Evolutionary conservation across 2,113 vertebrate genomes (phyloP), one percentile per base, ranked within the genome.

Genomic region (Tragelaphus scriptus): DNA sequence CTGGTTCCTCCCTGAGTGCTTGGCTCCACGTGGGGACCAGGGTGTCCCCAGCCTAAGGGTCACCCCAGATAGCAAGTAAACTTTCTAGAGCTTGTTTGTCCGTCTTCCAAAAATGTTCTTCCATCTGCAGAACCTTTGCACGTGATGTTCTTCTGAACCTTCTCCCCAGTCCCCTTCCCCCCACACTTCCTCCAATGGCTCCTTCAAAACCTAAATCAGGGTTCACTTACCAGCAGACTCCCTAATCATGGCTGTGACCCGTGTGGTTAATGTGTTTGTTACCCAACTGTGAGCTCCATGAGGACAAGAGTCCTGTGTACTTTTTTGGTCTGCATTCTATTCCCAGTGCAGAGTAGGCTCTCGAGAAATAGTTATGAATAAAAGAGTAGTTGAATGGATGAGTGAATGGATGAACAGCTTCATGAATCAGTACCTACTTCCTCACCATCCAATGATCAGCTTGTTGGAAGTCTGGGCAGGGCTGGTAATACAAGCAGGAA

Each of bases 291-390:
- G 56, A 90, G 15, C 56, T 79, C 77, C 7, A 1, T 13, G 47
- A 89, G 47, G 59, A 53, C 36, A 51, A 51, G 68, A 17, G 77
- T 15, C 36, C 15, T 21, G 6, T 16, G 17, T 49, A 13, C 23
- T 44, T 56, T 85, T 91, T 23, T 79, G 55, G 10, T 85, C 68
- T 13, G 47, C 63, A 10, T 65, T 61, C 23, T 68, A 12, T 23
- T 85, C 47, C 51, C 53, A 9, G 47, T n/a, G 28, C 36, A 30
- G 71, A 92, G 51, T 1, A 40, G 71, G 16, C 58, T 8, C 61
- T 94, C 28, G 21, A 94, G 85, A 91, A 53, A 88, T 9, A 77
- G 49, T 53, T 80, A 51, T 14, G 51, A 96, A 36, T 92, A 40
- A 85, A 51, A 63, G 44, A 32, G 36, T 40, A 40, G 26, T 56